phyloP scores from a whole-genome alignment of 1,140 invertebrate genomes.

The Phymorhynchus buccinoides region DNA sequence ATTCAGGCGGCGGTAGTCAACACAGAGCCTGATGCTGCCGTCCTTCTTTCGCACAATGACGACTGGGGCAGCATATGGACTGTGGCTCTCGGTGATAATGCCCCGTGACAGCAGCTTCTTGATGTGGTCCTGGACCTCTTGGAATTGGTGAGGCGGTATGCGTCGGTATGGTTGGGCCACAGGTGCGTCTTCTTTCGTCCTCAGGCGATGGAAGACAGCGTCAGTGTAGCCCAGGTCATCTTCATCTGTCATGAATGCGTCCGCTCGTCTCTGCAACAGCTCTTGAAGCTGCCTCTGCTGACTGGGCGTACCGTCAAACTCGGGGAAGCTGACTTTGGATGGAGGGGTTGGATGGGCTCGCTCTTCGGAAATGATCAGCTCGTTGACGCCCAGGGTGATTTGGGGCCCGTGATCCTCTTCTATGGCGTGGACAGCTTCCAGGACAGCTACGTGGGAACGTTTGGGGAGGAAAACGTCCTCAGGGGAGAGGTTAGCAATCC shows the following conservation, averaged over 20 bases:
- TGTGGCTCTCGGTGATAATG: slow-evolving; percentile 33
- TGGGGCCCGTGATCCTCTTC: neutral
- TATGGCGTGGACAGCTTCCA: neutral
- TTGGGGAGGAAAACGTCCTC: neutral
- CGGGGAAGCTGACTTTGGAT: no score
- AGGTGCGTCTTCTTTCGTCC: slow-evolving; percentile 35
- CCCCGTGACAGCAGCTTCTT: slow-evolving; percentile 22
- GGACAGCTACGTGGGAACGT: neutral
- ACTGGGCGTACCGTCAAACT: neutral
- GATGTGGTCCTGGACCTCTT: slow-evolving; percentile 39
- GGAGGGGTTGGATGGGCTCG: neutral
- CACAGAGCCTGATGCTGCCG: slow-evolving; percentile 40
- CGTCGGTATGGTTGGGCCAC: slow-evolving; percentile 22
- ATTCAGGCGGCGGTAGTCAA: slow-evolving; percentile 51
- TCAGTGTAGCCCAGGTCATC: slow-evolving; percentile 34
- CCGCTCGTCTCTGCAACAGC: slow-evolving; percentile 22
- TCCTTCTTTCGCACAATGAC: slow-evolving; percentile 52
- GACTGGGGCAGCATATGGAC: slow-evolving; percentile 42
- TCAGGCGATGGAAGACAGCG: slow-evolving; percentile 32
- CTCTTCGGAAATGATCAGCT: neutral
- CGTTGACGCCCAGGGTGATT: neutral
- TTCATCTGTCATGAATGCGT: slow-evolving; percentile 29
- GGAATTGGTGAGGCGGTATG: neutral
- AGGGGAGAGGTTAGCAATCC: neutral
- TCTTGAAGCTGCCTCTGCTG: neutral